A percentile compares a stretch with the other conserved stretches of the same genome.
Evolutionary conservation across 2,888 invertebrate genomes (phyloP).

Genomic region (Altica lythri): DNA sequence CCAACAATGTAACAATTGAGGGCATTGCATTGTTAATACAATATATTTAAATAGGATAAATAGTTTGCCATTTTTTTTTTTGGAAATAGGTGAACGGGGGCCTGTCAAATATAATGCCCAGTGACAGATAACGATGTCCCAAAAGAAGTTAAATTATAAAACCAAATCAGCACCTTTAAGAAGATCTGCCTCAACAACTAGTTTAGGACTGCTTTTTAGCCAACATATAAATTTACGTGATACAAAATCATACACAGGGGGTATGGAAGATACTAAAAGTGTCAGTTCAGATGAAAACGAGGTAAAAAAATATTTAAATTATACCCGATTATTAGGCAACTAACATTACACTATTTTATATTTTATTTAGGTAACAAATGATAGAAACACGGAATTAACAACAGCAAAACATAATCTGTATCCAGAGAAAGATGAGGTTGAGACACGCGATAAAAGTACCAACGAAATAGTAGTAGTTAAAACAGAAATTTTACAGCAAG

Average conservation of each 20-base stretch:
- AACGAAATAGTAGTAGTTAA: constrained; percentile 56
- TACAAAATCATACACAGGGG: constrained; percentile 46
- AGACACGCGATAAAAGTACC: constrained; percentile 47
- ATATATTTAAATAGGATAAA: no score
- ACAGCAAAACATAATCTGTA: constrained; percentile 17
- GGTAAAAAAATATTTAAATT: constrained; percentile 13
- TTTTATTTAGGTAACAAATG: constrained; percentile 28
- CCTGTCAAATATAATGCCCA: constrained; percentile 27
- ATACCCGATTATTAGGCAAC: background rate
- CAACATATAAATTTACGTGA: constrained; percentile 45
- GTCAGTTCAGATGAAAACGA: constrained; percentile 37
- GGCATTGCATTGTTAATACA: no score
- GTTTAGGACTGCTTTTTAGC: constrained; percentile 38
- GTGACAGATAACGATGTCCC: constrained; percentile 21
- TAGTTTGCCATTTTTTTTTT: no score
- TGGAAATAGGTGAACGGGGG: no score
- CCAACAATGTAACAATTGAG: no score
- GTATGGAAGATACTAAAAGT: constrained; percentile 42
- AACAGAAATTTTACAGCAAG: constrained; percentile 61
- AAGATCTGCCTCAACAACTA: constrained; percentile 42
- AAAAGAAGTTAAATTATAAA: constrained; percentile 36
- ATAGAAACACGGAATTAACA: constrained; percentile 28
- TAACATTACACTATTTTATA: background rate
- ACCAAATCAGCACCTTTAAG: constrained; percentile 33
- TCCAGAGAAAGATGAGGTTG: constrained; percentile 28